Conservation (phyloP, 2,797 vertebrate genomes). For the Cichlasoma orientale region DNA sequence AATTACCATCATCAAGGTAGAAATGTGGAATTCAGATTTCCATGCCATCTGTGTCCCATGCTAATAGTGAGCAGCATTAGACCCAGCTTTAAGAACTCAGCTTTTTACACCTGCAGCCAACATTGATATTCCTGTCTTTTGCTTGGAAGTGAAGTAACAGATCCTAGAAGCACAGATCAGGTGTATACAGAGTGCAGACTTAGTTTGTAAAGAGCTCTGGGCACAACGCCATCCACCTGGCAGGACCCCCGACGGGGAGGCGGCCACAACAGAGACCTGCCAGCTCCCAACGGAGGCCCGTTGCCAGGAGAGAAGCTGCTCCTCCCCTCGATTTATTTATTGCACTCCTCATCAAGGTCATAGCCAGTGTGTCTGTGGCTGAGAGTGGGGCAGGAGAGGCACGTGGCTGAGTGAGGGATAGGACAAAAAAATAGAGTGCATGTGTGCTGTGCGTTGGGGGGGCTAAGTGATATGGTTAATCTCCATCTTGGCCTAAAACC, state of each 20-base stretch:
- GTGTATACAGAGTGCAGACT: slow-evolving; percentile 59
- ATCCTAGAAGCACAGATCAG: slow-evolving; percentile 53
- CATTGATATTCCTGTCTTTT: slow-evolving; percentile 17
- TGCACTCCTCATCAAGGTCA: slow-evolving; percentile 78
- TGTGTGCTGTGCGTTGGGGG: background rate
- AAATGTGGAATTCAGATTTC: background rate
- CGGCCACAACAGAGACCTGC: slow-evolving; percentile 70
- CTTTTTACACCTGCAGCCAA: slow-evolving; percentile 7
- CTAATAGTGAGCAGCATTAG: background rate
- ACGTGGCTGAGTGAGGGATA: slow-evolving; percentile 29
- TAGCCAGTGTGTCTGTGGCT: slow-evolving; percentile 54
- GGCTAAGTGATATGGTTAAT: slow-evolving; percentile 54
- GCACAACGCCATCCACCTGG: slow-evolving; percentile 77
- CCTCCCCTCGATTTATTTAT: slow-evolving; percentile 71
- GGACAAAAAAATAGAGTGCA: slow-evolving; percentile 7
- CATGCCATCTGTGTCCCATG: background rate
- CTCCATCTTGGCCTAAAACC: slow-evolving; percentile 43
- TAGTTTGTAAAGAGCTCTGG: slow-evolving; percentile 72
- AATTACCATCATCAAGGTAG: background rate
- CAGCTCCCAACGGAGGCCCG: slow-evolving; percentile 66
- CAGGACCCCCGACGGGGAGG: slow-evolving; percentile 59
- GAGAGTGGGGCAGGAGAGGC: slow-evolving; percentile 44
- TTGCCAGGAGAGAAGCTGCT: slow-evolving; percentile 76
- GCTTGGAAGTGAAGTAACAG: slow-evolving; percentile 41
- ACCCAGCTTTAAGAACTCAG: background rate